Evolutionary conservation across 2,888 invertebrate species (phyloP).

Genomic region (Lamellibrachia columna): DNA sequence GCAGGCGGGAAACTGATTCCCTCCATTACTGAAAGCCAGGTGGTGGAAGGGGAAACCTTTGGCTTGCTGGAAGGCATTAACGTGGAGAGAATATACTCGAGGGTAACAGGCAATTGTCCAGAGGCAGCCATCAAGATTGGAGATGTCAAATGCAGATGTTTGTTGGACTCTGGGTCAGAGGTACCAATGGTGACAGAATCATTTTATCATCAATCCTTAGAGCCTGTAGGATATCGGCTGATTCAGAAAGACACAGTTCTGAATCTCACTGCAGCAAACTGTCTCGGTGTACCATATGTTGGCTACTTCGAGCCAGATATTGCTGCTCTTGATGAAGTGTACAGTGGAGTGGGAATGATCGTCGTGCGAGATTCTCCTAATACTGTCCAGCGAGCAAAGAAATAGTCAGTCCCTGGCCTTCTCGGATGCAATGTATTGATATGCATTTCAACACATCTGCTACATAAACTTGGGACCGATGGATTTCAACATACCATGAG

Average conservation of each 20-base stretch:
- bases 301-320: neutral
- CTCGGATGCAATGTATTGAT: neutral
- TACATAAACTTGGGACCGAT: neutral
- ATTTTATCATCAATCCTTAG: neutral
- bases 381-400: neutral
- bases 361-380: neutral
- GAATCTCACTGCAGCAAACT: neutral
- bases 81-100: too few species aligned
- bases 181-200: neutral
- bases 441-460: neutral
- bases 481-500: neutral
- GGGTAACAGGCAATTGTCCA: neutral
- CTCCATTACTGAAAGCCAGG: neutral
- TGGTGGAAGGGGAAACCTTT: too few species aligned
- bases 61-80: too few species aligned
- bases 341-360: too few species aligned
- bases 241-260: neutral
- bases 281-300: neutral
- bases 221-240: neutral
- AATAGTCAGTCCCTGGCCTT: neutral
- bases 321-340: neutral
- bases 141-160: neutral
- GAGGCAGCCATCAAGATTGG: neutral
- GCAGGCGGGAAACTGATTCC: neutral
- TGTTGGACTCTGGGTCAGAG: neutral